A percentile compares a stretch with the other conserved stretches of the same genome.
phyloP scores from a whole-genome alignment of 2,888 invertebrate genomes.

The Pherbina coryleti region DNA sequence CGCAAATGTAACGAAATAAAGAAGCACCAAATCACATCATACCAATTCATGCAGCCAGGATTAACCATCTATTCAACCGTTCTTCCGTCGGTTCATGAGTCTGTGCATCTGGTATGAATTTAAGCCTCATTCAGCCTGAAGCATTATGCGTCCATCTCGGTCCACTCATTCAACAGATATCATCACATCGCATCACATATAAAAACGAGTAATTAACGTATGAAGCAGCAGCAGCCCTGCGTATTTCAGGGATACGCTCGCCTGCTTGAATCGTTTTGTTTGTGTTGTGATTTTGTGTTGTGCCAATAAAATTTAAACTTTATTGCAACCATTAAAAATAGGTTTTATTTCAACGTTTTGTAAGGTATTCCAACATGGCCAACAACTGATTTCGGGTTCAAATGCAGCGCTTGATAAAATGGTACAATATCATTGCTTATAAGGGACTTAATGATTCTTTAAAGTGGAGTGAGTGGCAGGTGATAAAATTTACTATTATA shows the following conservation, averaged over 20 bases:
- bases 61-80: not conserved
- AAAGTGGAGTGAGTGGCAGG: not conserved
- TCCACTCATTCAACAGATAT: slow-evolving; percentile 45
- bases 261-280: not conserved
- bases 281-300: slow-evolving; percentile 29
- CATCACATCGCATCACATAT: slow-evolving; percentile 46
- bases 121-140: slow-evolving; percentile 40
- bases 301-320: slow-evolving; percentile 48
- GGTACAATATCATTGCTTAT: slow-evolving; percentile 11
- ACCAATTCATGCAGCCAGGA: not conserved
- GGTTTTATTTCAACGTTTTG: slow-evolving; percentile 5
- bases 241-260: not conserved
- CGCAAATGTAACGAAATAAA: slow-evolving; percentile 11
- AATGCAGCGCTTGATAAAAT: not conserved
- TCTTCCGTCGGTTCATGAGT: slow-evolving; percentile 14
- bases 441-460: slow-evolving; percentile 13
- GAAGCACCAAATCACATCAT: slow-evolving; percentile 5
- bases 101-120: slow-evolving; percentile 25
- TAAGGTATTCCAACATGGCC: not conserved
- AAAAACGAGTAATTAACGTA: slow-evolving; percentile 52
- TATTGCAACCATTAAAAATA: slow-evolving; percentile 48
- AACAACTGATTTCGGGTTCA: slow-evolving; percentile 15
- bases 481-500: not conserved
- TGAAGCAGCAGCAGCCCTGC: slow-evolving; percentile 14
- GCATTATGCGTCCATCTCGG: slow-evolving; percentile 2